Evolutionary conservation across 1,140 invertebrate species (phyloP).

Genomic region (Leptinotarsa undecemlineata): DNA sequence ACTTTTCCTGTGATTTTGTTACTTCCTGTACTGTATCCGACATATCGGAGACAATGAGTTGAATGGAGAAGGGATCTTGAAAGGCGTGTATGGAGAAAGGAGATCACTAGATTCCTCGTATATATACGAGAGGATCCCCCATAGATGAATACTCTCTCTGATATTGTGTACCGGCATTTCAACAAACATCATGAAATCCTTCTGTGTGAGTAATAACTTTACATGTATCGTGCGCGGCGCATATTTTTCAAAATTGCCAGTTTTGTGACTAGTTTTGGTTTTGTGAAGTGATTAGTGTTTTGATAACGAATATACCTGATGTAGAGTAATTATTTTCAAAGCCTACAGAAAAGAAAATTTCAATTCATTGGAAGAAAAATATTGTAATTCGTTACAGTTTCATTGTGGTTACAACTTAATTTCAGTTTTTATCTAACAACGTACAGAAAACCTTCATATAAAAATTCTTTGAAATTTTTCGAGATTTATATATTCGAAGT

Average conservation of each 20-base stretch:
- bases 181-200: slow-evolving; percentile 43
- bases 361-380: too few relatives aligned
- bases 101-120: slow-evolving; percentile 45
- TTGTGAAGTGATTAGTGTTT: slow-evolving; percentile 2
- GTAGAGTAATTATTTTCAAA: too few relatives aligned
- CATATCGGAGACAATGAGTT: slow-evolving; percentile 1
- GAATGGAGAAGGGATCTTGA: slow-evolving; percentile 11
- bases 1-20: background rate
- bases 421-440: too few relatives aligned
- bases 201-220: slow-evolving; percentile 24
- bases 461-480: too few relatives aligned
- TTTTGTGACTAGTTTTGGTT: background rate
- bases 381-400: too few relatives aligned
- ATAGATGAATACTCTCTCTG: slow-evolving; percentile 41
- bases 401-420: too few relatives aligned
- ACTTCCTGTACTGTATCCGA: background rate
- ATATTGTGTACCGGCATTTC: slow-evolving; percentile 25
- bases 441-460: too few relatives aligned
- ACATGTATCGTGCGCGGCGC: background rate
- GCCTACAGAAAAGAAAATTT: too few relatives aligned
- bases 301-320: background rate
- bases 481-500: too few relatives aligned
- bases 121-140: slow-evolving; percentile 44
- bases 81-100: slow-evolving; percentile 47
- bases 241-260: background rate